phyloP scores from a whole-genome alignment of 2,113 vertebrate genomes.

The Gallinago paraguaiae region DNA sequence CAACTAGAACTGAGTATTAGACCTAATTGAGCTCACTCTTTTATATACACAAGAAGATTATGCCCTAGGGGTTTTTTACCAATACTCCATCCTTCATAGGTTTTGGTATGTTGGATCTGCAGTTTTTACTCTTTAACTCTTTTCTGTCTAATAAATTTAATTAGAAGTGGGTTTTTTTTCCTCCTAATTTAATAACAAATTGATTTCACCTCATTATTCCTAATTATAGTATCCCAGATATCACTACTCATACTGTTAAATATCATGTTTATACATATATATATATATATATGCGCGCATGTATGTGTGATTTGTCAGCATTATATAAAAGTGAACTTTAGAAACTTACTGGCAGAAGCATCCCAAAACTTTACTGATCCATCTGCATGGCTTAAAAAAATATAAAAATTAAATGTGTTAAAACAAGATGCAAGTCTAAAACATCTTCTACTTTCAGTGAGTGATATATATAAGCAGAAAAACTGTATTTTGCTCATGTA shows the following conservation, averaged over 20 bases:
- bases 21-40: background rate
- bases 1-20: background rate
- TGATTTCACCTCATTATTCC: background rate
- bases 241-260: background rate
- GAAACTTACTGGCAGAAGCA: conserved; percentile 89
- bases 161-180: background rate
- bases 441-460: background rate
- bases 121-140: background rate
- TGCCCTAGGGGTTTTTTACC: background rate
- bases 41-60: background rate
- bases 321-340: conserved; percentile 28
- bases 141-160: background rate
- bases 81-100: background rate
- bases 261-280: background rate
- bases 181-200: background rate
- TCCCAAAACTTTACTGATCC: conserved; percentile 98
- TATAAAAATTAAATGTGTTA: conserved; percentile 68
- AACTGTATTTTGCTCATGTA: background rate
- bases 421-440: conserved; percentile 38
- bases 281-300: too few species aligned
- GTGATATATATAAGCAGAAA: background rate
- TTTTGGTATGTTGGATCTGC: background rate
- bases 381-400: conserved; percentile 90
- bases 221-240: background rate
- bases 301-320: background rate